These are phyloP conservation scores for Chrysochloris asiatica DNA, from an alignment of 2,113 vertebrate genomes.

Conservation along the genomic window DNA sequence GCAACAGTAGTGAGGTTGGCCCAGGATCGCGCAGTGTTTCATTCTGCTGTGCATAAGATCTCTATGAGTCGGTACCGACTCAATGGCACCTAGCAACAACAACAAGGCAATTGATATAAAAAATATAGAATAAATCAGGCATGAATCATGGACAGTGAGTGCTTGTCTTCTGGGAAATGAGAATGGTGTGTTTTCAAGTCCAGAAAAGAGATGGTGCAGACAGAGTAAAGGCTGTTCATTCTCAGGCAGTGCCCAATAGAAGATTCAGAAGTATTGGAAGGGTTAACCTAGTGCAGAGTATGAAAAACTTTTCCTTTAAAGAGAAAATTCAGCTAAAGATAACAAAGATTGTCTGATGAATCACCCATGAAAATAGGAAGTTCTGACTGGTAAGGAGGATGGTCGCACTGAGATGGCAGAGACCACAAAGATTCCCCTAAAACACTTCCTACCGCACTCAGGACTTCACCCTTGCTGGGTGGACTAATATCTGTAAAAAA, in stretches of 20 bases:
- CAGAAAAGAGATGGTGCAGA: not conserved
- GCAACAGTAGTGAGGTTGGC: too few species aligned
- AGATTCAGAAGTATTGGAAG: not conserved
- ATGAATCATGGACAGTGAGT: not conserved
- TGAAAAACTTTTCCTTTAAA: slow-evolving; percentile 11
- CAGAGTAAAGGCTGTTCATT: not conserved
- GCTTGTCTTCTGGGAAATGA: not conserved
- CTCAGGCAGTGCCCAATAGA: not conserved
- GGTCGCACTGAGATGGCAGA: slow-evolving; percentile 11
- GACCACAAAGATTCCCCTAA: slow-evolving; percentile 15
- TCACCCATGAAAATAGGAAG: slow-evolving; percentile 75
- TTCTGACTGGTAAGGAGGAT: slow-evolving; percentile 37
- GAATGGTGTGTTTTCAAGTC: not conserved
- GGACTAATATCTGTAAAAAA: not conserved
- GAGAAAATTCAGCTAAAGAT: slow-evolving; percentile 63
- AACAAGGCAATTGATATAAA: not conserved
- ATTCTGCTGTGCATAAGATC: too few species aligned
- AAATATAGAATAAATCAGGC: slow-evolving; percentile 8
- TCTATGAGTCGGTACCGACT: too few species aligned
- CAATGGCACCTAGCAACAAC: too few species aligned
- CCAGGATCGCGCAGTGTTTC: too few species aligned
- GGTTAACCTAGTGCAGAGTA: not conserved
- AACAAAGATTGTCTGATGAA: slow-evolving; percentile 54
- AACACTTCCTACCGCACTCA: not conserved
- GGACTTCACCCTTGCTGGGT: not conserved